Evolutionary conservation across 1,140 invertebrate species (phyloP).

Genomic region (Drosophila jambulina): DNA sequence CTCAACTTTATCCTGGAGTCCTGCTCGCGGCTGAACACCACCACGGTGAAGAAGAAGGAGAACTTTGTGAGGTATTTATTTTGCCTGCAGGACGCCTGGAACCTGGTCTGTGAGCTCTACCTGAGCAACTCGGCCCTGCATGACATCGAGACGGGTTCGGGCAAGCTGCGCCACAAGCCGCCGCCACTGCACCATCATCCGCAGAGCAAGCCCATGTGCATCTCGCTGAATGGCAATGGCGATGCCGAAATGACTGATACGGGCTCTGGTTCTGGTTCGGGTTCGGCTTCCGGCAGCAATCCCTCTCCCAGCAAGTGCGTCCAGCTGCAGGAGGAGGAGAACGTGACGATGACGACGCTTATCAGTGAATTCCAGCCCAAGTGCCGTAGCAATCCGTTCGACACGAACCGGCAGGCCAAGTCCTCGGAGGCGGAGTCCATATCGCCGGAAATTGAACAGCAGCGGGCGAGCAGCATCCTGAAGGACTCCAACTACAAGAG

Average conservation of each 20-base stretch:
- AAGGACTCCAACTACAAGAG: constrained; percentile 87
- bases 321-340: constrained; percentile 80
- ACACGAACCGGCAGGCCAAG: constrained; percentile 85
- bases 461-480: constrained; percentile 91
- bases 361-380: constrained; percentile 86
- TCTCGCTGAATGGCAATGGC: constrained; percentile 67
- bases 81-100: constrained; percentile 87
- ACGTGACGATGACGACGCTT: constrained; percentile 85
- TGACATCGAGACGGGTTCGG: constrained; percentile 85
- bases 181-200: constrained; percentile 25
- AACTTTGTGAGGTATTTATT: constrained; percentile 87
- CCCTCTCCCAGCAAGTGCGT: constrained; percentile 78
- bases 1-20: constrained; percentile 89
- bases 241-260: constrained; percentile 33
- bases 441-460: constrained; percentile 91
- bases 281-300: constrained; percentile 25
- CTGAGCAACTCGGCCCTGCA: constrained; percentile 85
- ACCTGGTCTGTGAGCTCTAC: constrained; percentile 87
- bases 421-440: constrained; percentile 87
- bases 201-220: constrained; percentile 65
- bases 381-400: constrained; percentile 86
- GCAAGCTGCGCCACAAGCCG: constrained; percentile 46
- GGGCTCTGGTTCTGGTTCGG: constrained; percentile 31
- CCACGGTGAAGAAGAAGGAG: constrained; percentile 86
- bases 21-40: constrained; percentile 85